Base-by-base conservation (phyloP, 1,140 invertebrate genomes). In the Drosophila bocqueti region DNA sequence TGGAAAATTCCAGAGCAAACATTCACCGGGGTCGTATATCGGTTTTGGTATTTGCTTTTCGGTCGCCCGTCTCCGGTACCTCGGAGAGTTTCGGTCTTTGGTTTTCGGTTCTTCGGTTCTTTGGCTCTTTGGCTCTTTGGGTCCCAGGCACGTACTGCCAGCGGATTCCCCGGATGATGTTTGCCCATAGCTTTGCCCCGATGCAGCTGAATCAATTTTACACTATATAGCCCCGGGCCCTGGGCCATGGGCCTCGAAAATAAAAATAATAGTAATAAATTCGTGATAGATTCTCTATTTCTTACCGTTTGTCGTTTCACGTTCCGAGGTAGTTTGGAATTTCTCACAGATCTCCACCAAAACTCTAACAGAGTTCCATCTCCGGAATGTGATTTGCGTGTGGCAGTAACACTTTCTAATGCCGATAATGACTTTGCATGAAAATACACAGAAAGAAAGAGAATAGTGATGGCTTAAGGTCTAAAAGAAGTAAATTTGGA, bases 381-480 rank as follows among this genome's bases (percentile, higher is more conserved):
- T 2, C 26, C 11, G 63, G 58, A 69, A 79, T 80, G 72, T 68
- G 58, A 76, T 76, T 79, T 83, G 71, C 69, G 67, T 79, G 75
- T 4, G 63, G 15, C 65, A 69, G 81, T 63, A 77, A 84, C 81
- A 84, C 82, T 84, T 84, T 85, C 82, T 78, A 81, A 78, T 78
- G 82, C 64, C 31, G 58, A 67, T 75, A 76, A 83, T 83, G 76
- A 76, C 46, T 68, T 67, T 64, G 43, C 54, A 57, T 40, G 15
- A 24, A 76, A 13, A n/a, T 62, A 38, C 62, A 62, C 62, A 13
- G 38, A 49, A 24, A 62, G 59, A 62, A 34, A 57, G n/a, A 11
- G 4, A 1, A 21, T 5, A 21, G 21, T 9, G 13, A 59, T 46
- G 2, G 29, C 26, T 29, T 15, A 11, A 9, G 26, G 15, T 21